Evolutionary conservation across 1,140 invertebrate species (phyloP), one percentile per base, ranked within the genome.

Genomic region (Xylocopa sonorina): DNA sequence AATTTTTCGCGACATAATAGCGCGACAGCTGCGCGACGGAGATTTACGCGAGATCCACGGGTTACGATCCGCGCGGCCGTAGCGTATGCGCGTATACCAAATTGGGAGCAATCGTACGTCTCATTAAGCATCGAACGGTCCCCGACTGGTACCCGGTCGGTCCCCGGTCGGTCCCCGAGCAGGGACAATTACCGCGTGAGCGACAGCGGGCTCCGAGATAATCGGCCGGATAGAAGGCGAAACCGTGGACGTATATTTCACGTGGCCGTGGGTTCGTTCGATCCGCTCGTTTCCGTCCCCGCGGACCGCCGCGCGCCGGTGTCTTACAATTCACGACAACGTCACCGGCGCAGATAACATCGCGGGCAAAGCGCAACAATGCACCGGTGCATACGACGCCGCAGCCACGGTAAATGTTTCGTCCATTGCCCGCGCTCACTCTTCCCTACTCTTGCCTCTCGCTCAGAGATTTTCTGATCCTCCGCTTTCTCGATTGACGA

Each of bases 271-370:
- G 80, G 41, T 66, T 78, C 55, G 67, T 78, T 81, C 80, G 75
- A 81, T 81, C 80, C 60, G 75, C 72, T 78, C 80, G 74, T 81
- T 77, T 81, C 64, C 72, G 18, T 81, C 55, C 63, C n/a, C n/a
- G n/a, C n/a, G n/a, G n/a, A n/a, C n/a, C n/a, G 58, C 64, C 46
- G 57, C 9, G 32, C 32, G 76, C 55, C 57, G 68, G 68, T 78
- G 77, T 78, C 77, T 90, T 91, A 90, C 89, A 89, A 90, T 90
- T 89, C 89, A 90, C 88, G 87, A 89, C 85, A 89, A 89, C 88
- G 89, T 91, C 89, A 89, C 77, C 38, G 57, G 27, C 14, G 57
- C 38, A 78, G 79, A 81, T 81, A 81, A 63, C 79, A 81, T 81
- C 79, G 79, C 29, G 27, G 48, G 16, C 58, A 66, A 29, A n/a